Percentiles rank a stretch among this genome's conserved stretches.
phyloP scores from a whole-genome alignment of 1,140 invertebrate genomes.

The Aporrectodea caliginosa region DNA sequence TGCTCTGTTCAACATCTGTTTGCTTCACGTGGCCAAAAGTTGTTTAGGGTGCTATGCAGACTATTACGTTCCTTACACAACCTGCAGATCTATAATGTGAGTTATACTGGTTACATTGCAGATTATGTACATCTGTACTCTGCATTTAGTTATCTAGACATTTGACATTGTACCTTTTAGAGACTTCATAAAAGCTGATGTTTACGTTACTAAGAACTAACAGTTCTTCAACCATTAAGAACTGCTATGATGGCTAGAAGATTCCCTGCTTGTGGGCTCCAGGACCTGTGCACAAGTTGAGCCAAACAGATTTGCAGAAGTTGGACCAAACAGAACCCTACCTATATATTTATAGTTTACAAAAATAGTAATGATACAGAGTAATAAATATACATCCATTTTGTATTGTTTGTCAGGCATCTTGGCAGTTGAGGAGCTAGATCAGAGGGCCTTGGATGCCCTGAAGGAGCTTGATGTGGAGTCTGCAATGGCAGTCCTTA shows the following conservation, averaged over 20 bases:
- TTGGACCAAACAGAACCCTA: no score
- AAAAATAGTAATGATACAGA: neutral
- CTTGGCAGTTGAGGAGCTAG: slow-evolving; percentile 86
- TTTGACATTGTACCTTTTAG: no score
- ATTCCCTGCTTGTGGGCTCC: neutral
- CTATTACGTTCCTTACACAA: no score
- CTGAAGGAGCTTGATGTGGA: slow-evolving; percentile 95
- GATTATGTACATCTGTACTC: no score
- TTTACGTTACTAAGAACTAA: no score
- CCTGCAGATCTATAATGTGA: neutral
- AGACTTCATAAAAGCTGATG: no score
- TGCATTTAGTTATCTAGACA: no score
- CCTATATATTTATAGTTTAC: neutral
- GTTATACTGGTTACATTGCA: neutral
- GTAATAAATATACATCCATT: neutral
- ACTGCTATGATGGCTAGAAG: neutral
- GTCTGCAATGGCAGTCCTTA: slow-evolving; percentile 85
- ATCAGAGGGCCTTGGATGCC: slow-evolving; percentile 91
- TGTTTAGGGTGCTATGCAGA: no score
- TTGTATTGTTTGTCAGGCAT: slow-evolving; percentile 64
- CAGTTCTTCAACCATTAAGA: neutral
- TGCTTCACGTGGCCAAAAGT: no score
- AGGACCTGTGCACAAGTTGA: neutral
- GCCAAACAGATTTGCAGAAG: neutral
- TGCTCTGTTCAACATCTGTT: no score